Evolutionary conservation across 2,888 invertebrate genomes (phyloP), one percentile per base, ranked within the genome.

Genomic region (Agrochola macilenta): DNA sequence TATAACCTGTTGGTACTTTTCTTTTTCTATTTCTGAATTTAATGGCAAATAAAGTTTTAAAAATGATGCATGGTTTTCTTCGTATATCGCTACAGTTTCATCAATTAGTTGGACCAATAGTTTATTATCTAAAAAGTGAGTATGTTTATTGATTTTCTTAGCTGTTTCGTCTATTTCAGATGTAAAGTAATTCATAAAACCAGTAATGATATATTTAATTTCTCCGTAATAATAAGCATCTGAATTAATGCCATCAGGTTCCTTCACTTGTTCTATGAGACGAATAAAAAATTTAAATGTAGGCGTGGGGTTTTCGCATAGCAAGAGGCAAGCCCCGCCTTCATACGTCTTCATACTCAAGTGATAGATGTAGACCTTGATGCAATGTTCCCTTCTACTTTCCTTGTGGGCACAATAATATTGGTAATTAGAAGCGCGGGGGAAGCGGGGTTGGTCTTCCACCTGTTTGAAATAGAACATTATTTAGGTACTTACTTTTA

Each of bases 161-260:
- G 90, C 81, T 2, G 91, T 83, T n/a, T 90, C 87, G 70, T 94
- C 93, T 78, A 94, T 92, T 7, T 87, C 81, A 61, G 88, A 76
- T 43, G 87, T 87, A 88, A 92, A 94, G 74, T 89, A 93, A 69
- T 81, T 86, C 3, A 93, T 77, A 80, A 94, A 95, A 64, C 92
- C 91, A 9, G 84, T 88, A 0, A 95, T 78, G 2, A 93, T 84
- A 43, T 82, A 87, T 83, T 94, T 95, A 8, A 95, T 77, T 68
- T 93, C 89, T 0, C 94, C 94, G 69, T 94, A 96, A 81, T 94
- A 96, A 82, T 92, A 95, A 1, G 87, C 83, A 70, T 93, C 91
- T 64, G 94, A 92, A 46, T 11, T 9, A n/a, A 12, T 49, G 2
- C 63, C 63, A 30, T 75, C 72, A 11, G 43, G 52, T n/a, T 58